Conservation (phyloP, 2,888 invertebrate genomes). For the Onchidella celtica region DNA sequence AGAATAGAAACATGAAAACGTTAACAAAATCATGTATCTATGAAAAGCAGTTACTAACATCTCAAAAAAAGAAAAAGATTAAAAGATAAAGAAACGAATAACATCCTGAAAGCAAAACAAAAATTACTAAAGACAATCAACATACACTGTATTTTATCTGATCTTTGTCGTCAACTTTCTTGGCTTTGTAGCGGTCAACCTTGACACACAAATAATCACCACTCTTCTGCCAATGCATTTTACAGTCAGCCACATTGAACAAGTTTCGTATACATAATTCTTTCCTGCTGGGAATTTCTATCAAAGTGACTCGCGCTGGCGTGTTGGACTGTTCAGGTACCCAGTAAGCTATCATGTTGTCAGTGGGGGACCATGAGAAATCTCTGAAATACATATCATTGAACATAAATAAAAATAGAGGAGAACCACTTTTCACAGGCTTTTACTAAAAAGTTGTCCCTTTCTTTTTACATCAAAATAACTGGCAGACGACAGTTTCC, state of each 20-base stretch:
- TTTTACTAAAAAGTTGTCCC: too few species aligned
- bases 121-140: too few species aligned
- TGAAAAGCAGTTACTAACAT: too few species aligned
- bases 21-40: too few species aligned
- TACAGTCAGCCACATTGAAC: conserved; percentile 98
- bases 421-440: too few species aligned
- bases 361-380: conserved; percentile 99
- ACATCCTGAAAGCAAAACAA: neutral
- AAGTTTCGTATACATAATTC: conserved; percentile 92
- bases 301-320: conserved; percentile 95
- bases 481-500: too few species aligned
- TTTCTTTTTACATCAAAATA: too few species aligned
- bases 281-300: conserved; percentile 89
- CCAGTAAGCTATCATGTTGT: conserved; percentile 98
- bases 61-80: too few species aligned
- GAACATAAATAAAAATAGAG: too few species aligned
- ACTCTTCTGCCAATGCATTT: conserved; percentile 99
- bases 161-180: conserved; percentile 90
- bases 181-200: conserved; percentile 93
- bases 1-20: too few species aligned
- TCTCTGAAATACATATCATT: too few species aligned
- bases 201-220: conserved; percentile 99
- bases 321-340: conserved; percentile 96
- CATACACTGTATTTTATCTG: conserved; percentile 92
- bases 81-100: too few species aligned